Base-by-base conservation (phyloP, 2,888 invertebrate genomes). In the Harmothoe impar region DNA sequence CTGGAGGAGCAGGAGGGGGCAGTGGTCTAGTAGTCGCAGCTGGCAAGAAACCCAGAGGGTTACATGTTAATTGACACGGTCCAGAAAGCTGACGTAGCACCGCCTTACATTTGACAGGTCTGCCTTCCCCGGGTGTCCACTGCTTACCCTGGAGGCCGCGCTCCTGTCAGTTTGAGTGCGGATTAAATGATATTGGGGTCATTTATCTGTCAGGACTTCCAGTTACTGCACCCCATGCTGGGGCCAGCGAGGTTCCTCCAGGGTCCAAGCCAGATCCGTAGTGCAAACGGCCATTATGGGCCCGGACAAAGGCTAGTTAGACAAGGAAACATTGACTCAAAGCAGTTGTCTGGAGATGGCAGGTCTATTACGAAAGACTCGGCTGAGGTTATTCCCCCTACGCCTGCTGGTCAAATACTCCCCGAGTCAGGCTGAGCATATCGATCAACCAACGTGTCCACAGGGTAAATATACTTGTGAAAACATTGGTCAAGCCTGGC, bases 271-370 rank as follows among this genome's bases (percentile, higher is more conserved):
- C 10, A 25, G 43, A 81, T 33, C 81, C 81, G 43, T 35, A 33
- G 81, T 33, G 81, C n/a, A 81, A 81, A 81, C 81, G 15, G 15
- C 35, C 81, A 81, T 81, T 77, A 81, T 33, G 10, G 43, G 20
- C 81, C 0, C 81, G 35, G 35, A 81, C 81, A 43, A 81, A 81
- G 81, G n/a, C 81, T 81, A 81, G 81, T 81, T 81, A 81, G 81
- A 81, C 81, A 81, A 43, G 81, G 43, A 43, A 81, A 35, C 33
- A 81, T 81, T 81, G 81, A 81, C 81, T 25, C 81, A 43, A 43
- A 81, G 35, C 81, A 81, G 81, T 81, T 81, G 81, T 81, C 81
- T 81, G 43, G 81, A 81, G 81, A 81, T 81, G 81, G 43, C 81
- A 81, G 81, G 81, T 81, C 81, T 81, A 81, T 81, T 81, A 81